phyloP scores from a whole-genome alignment of 37 sponge, comb jelly and placozoan species.

The Crambe crambe region DNA sequence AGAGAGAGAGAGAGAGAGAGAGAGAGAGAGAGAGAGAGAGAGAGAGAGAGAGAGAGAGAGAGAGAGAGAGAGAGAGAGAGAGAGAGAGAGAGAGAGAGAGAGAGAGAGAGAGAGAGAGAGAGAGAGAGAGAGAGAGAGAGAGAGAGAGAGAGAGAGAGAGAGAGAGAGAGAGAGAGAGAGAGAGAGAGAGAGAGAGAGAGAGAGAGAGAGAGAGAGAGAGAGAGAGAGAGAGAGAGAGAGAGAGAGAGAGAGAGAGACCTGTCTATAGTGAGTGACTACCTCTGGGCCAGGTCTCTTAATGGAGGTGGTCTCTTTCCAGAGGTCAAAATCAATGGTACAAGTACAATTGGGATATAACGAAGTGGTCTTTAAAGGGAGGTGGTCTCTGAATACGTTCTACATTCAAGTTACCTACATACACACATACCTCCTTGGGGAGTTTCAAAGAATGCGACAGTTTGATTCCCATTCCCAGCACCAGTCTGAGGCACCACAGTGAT shows the following conservation, averaged over 20 bases:
- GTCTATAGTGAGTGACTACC: too few relatives aligned
- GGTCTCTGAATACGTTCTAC: too few relatives aligned
- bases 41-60: slow-evolving; percentile 49
- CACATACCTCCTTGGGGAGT: slow-evolving; percentile 33
- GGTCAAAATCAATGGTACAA: too few relatives aligned
- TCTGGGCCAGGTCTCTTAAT: too few relatives aligned
- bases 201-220: too few relatives aligned
- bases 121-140: slow-evolving; percentile 4
- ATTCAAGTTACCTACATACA: too few relatives aligned
- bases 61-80: slow-evolving; percentile 49
- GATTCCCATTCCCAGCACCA: neutral
- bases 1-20: slow-evolving; percentile 49
- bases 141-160: slow-evolving; percentile 14
- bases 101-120: slow-evolving; percentile 20
- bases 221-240: neutral
- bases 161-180: slow-evolving; percentile 20
- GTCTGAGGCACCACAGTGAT: slow-evolving; percentile 17
- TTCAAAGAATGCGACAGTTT: neutral
- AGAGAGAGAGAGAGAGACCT: too few relatives aligned
- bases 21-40: slow-evolving; percentile 55
- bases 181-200: slow-evolving; percentile 4
- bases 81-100: slow-evolving; percentile 14
- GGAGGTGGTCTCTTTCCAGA: too few relatives aligned
- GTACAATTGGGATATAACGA: too few relatives aligned
- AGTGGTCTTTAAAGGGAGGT: too few relatives aligned